phyloP scores from a whole-genome alignment of 2,888 invertebrate species.

The Liodrosophila aerea region DNA sequence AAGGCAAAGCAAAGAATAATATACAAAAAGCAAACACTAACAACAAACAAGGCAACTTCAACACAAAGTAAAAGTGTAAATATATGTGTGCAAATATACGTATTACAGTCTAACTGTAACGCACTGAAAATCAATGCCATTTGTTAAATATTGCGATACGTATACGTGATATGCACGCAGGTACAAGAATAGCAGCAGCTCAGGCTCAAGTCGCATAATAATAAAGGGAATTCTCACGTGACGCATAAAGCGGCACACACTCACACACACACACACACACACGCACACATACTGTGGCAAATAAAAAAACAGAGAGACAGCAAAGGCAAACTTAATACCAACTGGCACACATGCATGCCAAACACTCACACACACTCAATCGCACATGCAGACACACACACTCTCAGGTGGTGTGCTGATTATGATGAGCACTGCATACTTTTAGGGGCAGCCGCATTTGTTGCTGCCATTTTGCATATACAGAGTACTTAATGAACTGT shows the following conservation, averaged over 20 bases:
- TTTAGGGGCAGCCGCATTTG: slow-evolving; percentile 56
- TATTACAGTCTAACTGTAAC: not conserved
- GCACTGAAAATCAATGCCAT: slow-evolving; percentile 61
- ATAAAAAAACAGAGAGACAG: slow-evolving; percentile 14
- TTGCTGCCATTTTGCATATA: slow-evolving; percentile 69
- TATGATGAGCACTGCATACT: slow-evolving; percentile 65
- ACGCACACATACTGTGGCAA: slow-evolving; percentile 27
- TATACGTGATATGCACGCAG: slow-evolving; percentile 68
- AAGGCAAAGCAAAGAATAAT: slow-evolving; percentile 22
- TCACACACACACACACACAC: slow-evolving; percentile 32
- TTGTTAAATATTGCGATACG: slow-evolving; percentile 48
- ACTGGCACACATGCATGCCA: slow-evolving; percentile 10
- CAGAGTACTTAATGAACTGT: slow-evolving; percentile 67
- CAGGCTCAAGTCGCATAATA: slow-evolving; percentile 64
- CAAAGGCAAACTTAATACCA: slow-evolving; percentile 30
- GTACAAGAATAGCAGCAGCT: slow-evolving; percentile 12
- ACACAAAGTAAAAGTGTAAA: slow-evolving; percentile 2
- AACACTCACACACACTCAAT: slow-evolving; percentile 7
- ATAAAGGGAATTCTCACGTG: slow-evolving; percentile 76
- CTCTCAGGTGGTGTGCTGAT: slow-evolving; percentile 37
- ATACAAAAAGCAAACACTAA: slow-evolving; percentile 20
- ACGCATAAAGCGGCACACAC: slow-evolving; percentile 63
- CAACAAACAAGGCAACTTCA: slow-evolving; percentile 7
- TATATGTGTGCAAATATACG: no score
- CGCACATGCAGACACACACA: slow-evolving; percentile 11